These are phyloP conservation scores for Morpho helenor DNA, from an alignment of 2,888 invertebrate genomes.

Conservation along the genomic window DNA sequence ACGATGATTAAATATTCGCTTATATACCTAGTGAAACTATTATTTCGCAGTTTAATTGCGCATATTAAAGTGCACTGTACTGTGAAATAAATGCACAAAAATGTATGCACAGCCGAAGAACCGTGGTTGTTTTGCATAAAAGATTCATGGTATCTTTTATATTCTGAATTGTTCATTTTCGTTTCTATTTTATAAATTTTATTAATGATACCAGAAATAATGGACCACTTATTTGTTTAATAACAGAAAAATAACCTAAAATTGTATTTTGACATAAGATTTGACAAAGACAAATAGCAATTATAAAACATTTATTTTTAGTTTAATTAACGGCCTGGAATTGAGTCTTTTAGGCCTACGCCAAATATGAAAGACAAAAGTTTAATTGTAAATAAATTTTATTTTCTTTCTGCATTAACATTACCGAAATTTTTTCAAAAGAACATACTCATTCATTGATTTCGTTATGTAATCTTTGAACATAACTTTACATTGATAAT, in stretches of 20 bases:
- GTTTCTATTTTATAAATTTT: not conserved
- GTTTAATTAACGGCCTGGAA: too few relatives aligned
- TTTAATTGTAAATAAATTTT: too few relatives aligned
- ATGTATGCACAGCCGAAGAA: slow-evolving; percentile 72
- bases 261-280: not conserved
- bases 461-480: too few relatives aligned
- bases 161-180: slow-evolving; percentile 52
- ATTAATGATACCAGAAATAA: too few relatives aligned
- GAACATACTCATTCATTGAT: too few relatives aligned
- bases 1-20: slow-evolving; percentile 79
- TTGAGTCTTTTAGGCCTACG: too few relatives aligned
- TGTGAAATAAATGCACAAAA: slow-evolving; percentile 59
- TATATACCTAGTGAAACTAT: slow-evolving; percentile 43
- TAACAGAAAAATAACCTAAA: not conserved
- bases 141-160: slow-evolving; percentile 71
- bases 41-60: slow-evolving; percentile 35
- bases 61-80: slow-evolving; percentile 53
- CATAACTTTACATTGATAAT: too few relatives aligned
- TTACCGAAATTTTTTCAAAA: too few relatives aligned
- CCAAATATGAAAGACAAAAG: too few relatives aligned
- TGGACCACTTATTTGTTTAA: not conserved
- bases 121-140: slow-evolving; percentile 78
- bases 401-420: too few relatives aligned
- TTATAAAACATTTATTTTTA: not conserved
- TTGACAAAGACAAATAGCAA: too few relatives aligned